Conservation (phyloP, 2,797 vertebrate genomes). For the Lagodon rhomboides region DNA sequence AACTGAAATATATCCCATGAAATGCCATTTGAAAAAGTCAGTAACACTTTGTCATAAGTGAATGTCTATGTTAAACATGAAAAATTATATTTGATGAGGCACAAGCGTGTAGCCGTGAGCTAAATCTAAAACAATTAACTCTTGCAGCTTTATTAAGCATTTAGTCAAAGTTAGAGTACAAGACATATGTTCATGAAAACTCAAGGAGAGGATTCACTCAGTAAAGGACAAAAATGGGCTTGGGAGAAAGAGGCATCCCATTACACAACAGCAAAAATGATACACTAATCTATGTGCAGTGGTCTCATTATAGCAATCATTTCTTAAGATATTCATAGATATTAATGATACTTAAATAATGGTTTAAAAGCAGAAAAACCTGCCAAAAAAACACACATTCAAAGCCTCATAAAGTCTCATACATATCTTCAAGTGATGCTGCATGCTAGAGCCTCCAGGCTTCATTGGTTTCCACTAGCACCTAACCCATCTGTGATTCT, state of each 20-base stretch:
- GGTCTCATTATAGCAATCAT: neutral
- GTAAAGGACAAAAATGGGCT: neutral
- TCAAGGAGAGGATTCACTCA: neutral
- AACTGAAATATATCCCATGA: neutral
- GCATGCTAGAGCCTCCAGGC: too few relatives aligned
- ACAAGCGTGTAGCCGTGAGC: neutral
- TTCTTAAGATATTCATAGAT: too few relatives aligned
- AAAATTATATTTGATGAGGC: neutral
- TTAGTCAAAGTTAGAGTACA: neutral
- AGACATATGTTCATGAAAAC: too few relatives aligned
- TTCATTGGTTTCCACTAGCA: too few relatives aligned
- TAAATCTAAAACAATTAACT: too few relatives aligned
- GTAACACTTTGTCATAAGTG: neutral
- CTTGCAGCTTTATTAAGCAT: neutral
- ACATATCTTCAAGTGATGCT: too few relatives aligned
- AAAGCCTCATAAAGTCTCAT: too few relatives aligned
- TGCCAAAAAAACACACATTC: too few relatives aligned
- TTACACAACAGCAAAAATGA: neutral
- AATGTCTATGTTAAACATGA: neutral
- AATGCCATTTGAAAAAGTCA: neutral
- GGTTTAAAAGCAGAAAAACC: too few relatives aligned
- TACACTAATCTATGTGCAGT: too few relatives aligned
- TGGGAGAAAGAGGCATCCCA: neutral
- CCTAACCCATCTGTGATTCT: too few relatives aligned
- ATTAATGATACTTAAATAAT: too few relatives aligned